Evolutionary conservation across 37 sponge, comb jelly and placozoan genomes (phyloP), one percentile per base, ranked within the genome.

Genomic region (Diacarnus erythraeanus): DNA sequence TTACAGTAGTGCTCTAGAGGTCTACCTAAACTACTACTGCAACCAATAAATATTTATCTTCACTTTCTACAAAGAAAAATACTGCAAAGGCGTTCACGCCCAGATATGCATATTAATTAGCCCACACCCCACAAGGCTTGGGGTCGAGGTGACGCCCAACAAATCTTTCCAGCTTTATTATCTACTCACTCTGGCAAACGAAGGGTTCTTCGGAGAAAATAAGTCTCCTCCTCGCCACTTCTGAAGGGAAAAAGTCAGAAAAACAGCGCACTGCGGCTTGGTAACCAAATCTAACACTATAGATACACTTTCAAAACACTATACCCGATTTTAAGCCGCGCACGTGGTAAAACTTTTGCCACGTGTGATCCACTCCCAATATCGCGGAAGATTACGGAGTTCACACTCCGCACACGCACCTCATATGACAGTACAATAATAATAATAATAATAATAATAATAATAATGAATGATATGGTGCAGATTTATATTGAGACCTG

Each of bases 301-400:
- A n/a, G n/a, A 6, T 47, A 6, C 64, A 60, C 40, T 37, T 61
- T 59, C 77, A 76, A 76, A 78, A 81, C 73, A 71, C 57, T 57
- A 71, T 57, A 25, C 71, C 72, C 43, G 38, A 10, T 57, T 44
- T 54, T 36, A 25, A 21, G 57, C 25, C 39, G 73, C 41, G 72
- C 82, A 81, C 82, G 82, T 81, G 82, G 82, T 73, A 73, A 42
- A n/a, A 18, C 34, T 27, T 10, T 3, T 65, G 66, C 66, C 66
- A 65, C 66, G 66, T 65, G 66, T 30, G 31, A 54, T 1, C 51
- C 12, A n/a, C n/a, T n/a, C n/a, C n/a, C n/a, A n/a, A 5, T 65
- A 30, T 65, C 33, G 33, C 66, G 66, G 66, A 65, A 10, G 34
- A 65, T 31, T 30, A 65, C 66, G 66, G 66, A 65, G 12, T 15